Evolutionary conservation across 2,888 invertebrate species (phyloP).

Genomic region (Leptopilina myrica): DNA sequence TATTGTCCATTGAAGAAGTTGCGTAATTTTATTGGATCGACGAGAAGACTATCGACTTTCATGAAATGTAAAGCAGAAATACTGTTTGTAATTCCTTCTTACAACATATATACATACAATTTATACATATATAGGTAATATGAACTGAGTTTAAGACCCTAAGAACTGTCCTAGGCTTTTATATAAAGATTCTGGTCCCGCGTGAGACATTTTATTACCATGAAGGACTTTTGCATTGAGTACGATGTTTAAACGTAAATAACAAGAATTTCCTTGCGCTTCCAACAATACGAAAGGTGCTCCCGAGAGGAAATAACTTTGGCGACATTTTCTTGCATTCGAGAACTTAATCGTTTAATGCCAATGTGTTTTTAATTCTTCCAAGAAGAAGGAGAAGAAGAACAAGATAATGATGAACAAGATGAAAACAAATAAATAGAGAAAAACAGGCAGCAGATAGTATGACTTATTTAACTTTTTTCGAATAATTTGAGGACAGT

Average conservation of each 20-base stretch:
- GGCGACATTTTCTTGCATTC: conserved; percentile 42
- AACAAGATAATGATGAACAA: no score
- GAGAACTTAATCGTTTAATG: conserved; percentile 34
- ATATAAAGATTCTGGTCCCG: conserved; percentile 12
- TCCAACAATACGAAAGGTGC: conserved; percentile 15
- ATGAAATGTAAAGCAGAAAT: conserved; percentile 39
- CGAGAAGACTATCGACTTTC: conserved; percentile 33
- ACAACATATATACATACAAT: conserved; percentile 7
- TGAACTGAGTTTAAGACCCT: conserved; percentile 24
- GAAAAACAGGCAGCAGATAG: no score
- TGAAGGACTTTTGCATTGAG: conserved; percentile 14
- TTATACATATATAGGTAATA: not conserved
- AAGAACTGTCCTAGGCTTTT: not conserved
- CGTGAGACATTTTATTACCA: conserved; percentile 35
- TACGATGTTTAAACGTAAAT: conserved; percentile 18
- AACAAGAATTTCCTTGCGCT: conserved; percentile 21
- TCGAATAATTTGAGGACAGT: no score
- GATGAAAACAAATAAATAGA: no score
- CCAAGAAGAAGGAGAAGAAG: conserved; percentile 24
- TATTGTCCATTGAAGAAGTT: conserved; percentile 28
- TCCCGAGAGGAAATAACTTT: conserved; percentile 17
- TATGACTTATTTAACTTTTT: no score
- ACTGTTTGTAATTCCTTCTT: conserved; percentile 27
- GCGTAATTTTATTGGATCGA: conserved; percentile 32
- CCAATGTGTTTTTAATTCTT: conserved; percentile 45